These are phyloP conservation scores for Clostera curtula DNA, from an alignment of 2,888 invertebrate genomes.

Conservation along the genomic window DNA sequence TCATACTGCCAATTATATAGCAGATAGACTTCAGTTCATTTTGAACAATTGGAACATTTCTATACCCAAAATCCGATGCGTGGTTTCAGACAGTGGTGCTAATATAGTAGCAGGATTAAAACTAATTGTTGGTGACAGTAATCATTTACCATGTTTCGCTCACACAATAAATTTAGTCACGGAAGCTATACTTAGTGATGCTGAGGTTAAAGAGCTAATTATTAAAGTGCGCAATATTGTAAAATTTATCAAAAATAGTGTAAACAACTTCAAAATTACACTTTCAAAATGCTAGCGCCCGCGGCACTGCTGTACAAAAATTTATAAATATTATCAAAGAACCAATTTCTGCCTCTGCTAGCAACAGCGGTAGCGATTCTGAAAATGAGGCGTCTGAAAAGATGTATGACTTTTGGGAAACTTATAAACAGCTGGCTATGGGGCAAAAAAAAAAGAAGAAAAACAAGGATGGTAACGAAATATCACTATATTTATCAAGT, in stretches of 20 bases:
- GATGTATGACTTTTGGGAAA: not conserved
- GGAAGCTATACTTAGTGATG: constrained; percentile 1
- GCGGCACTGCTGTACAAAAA: constrained; percentile 1
- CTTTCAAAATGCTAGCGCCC: constrained; percentile 2
- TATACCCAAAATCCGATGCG: too few relatives aligned
- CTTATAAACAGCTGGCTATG: constrained; percentile 1
- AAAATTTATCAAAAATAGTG: constrained; percentile 2
- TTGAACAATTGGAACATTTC: too few relatives aligned
- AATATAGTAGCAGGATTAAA: too few relatives aligned
- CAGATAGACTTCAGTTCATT: too few relatives aligned
- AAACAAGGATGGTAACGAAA: constrained; percentile 1
- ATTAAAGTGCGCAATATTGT: constrained; percentile 3
- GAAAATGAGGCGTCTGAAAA: constrained; percentile 1
- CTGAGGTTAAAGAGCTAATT: not conserved
- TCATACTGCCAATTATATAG: too few relatives aligned
- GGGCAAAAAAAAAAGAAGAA: constrained; percentile 1
- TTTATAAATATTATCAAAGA: not conserved
- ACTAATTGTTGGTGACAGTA: too few relatives aligned
- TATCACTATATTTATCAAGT: constrained; percentile 2
- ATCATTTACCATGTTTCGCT: too few relatives aligned
- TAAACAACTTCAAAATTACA: not conserved
- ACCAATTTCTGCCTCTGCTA: constrained; percentile 1
- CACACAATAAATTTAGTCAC: constrained; percentile 1
- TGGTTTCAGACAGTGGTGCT: too few relatives aligned
- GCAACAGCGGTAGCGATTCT: constrained; percentile 1